Conservation (phyloP, 2,113 vertebrate genomes). For the Cephalopterus ornatus region DNA sequence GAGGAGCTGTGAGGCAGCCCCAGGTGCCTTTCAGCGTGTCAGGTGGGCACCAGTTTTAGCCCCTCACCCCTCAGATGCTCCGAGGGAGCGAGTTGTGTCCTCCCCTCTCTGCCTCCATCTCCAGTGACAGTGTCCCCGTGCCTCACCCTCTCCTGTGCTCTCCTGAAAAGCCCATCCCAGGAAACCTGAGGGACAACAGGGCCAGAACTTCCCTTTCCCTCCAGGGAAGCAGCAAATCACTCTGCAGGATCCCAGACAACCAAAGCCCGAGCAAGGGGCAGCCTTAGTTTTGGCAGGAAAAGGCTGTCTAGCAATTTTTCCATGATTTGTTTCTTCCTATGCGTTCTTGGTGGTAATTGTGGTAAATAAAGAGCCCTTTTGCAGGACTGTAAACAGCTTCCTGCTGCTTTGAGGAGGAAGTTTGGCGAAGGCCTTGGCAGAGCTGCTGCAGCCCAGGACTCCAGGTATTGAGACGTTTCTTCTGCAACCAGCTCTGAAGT, state of each 20-base stretch:
- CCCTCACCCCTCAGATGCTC: background rate
- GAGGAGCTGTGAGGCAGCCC: background rate
- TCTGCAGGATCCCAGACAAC: background rate
- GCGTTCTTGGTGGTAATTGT: background rate
- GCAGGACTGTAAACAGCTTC: background rate
- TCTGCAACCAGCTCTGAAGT: background rate
- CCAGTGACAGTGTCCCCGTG: background rate
- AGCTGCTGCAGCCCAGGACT: background rate
- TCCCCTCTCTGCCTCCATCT: background rate
- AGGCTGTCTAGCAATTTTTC: background rate
- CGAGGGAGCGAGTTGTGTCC: background rate
- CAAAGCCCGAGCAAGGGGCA: background rate
- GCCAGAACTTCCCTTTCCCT: background rate
- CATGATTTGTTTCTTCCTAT: background rate
- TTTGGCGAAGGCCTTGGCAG: background rate
- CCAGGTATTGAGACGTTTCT: background rate
- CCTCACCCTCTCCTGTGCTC: background rate
- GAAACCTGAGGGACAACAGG: accelerated
- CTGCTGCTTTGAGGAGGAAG: background rate
- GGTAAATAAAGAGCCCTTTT: background rate
- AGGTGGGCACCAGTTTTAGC: background rate
- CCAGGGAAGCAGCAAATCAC: background rate
- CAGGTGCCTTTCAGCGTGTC: background rate
- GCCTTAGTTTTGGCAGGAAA: background rate
- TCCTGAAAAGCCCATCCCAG: background rate